phyloP scores from a whole-genome alignment of 2,113 vertebrate genomes.

The Ciconia stormi region DNA sequence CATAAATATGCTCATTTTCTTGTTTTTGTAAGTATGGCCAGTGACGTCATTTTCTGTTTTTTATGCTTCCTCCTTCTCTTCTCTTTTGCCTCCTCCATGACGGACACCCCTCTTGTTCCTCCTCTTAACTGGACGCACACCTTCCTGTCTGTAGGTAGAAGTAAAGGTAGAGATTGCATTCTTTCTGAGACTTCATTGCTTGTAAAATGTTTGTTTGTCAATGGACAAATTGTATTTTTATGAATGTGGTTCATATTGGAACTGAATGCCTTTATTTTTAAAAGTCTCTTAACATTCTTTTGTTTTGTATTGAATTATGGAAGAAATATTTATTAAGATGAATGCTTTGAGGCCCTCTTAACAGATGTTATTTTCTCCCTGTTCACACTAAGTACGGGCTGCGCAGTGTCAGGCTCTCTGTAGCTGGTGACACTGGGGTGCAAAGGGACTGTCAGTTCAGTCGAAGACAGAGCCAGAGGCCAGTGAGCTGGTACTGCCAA shows the following conservation, averaged over 20 bases:
- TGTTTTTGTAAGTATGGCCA: neutral
- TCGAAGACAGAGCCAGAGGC: neutral
- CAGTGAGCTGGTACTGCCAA: neutral
- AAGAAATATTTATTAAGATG: neutral
- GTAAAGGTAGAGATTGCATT: slow-evolving; percentile 92
- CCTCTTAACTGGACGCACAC: slow-evolving; percentile 67
- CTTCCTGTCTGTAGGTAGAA: slow-evolving; percentile 91
- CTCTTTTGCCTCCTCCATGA: slow-evolving; percentile 60
- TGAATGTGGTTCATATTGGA: neutral
- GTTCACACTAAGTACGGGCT: neutral
- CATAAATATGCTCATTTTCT: neutral
- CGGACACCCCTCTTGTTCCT: slow-evolving; percentile 72
- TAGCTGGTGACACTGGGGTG: neutral
- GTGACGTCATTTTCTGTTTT: slow-evolving; percentile 60
- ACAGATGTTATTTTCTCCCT: neutral
- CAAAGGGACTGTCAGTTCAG: neutral
- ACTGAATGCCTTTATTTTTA: neutral
- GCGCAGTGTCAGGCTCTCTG: neutral
- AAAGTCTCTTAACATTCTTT: neutral
- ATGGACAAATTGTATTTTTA: slow-evolving; percentile 4
- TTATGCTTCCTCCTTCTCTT: slow-evolving; percentile 61
- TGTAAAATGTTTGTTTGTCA: slow-evolving; percentile 33
- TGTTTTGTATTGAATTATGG: neutral
- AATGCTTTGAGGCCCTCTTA: neutral
- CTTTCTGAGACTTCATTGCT: slow-evolving; percentile 55